Conservation (phyloP, 1,140 invertebrate species). For the Xylocopa sonorina region DNA sequence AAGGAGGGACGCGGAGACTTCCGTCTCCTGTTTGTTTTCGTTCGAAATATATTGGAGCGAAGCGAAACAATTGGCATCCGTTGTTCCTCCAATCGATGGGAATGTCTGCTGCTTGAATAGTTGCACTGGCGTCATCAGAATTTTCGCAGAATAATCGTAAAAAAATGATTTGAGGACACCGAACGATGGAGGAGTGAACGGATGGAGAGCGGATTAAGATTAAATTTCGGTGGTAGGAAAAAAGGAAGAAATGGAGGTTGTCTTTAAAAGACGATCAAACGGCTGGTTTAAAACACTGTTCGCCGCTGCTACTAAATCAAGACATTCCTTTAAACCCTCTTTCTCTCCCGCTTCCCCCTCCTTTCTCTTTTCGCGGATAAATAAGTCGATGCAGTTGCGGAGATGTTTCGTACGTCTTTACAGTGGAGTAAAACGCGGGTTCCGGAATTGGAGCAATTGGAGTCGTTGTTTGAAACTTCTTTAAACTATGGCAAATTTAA, state of each 20-base stretch:
- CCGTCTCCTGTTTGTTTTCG: conserved; percentile 36
- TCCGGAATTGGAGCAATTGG: not conserved
- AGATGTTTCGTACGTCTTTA: not conserved
- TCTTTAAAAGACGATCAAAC: too few relatives aligned
- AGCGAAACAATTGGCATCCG: conserved; percentile 21
- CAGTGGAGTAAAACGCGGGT: too few relatives aligned
- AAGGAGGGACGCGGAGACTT: not conserved
- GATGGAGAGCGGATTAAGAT: too few relatives aligned
- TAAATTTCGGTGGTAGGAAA: too few relatives aligned
- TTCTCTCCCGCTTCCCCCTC: not conserved
- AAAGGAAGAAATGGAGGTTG: not conserved
- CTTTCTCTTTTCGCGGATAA: conserved; percentile 23
- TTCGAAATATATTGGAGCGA: not conserved
- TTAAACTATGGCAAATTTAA: not conserved
- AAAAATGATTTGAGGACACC: too few relatives aligned
- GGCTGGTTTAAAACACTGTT: not conserved
- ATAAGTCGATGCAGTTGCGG: conserved; percentile 42
- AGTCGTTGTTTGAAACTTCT: not conserved
- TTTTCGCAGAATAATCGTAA: too few relatives aligned
- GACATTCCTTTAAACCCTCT: not conserved
- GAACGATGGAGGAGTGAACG: too few relatives aligned
- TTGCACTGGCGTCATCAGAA: not conserved
- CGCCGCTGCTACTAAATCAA: not conserved
- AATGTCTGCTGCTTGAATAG: too few relatives aligned
- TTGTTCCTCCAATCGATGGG: not conserved